Evolutionary conservation across 2,888 invertebrate species (phyloP), one percentile per base, ranked within the genome.

Genomic region (Latrodectus hesperus): DNA sequence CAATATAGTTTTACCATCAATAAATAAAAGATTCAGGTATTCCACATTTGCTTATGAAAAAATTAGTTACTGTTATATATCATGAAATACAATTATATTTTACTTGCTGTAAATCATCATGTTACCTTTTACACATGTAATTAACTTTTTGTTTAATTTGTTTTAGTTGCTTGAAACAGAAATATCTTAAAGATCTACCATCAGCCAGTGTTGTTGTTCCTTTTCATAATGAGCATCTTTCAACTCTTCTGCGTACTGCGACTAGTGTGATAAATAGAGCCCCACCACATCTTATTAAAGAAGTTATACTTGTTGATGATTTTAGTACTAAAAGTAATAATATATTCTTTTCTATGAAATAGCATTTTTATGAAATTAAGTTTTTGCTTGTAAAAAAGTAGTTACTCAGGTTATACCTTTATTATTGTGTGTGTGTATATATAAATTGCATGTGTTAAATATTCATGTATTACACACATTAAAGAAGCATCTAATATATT

Each of bases 191-290:
- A 89, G 93, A 94, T 0, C 92, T 97, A 88, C 96, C 97, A 0
- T 94, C 95, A 0, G 96, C 96, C 16, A 97, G 97, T 92, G 95
- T 98, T 8, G 95, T 98, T 79, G 95, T 98, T 38, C 98, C 98
- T 1, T 98, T 98, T 92, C 97, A 97, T 92, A 97, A 98, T 91
- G 98, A 98, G 91, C 97, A 98, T 92, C 96, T 96, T 94, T 95
- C 95, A 70, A 97, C 97, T 0, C 92, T 98, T 75, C 92, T 98
- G 16, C 92, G 96, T 90, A 96, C 95, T 77, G 96, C 94, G n/a
- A 94, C 94, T 92, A 96, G 96, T 91, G 96, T 97, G 6, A 92
- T 98, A 4, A 95, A 96, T 91, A 94, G 98, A 83, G 96, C 98
- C 0, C 98, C 98, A 0, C 91, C 93, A 1, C 94, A 95, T 90